Conservation (phyloP, 2,797 vertebrate genomes). For the Xerus rutilus region DNA sequence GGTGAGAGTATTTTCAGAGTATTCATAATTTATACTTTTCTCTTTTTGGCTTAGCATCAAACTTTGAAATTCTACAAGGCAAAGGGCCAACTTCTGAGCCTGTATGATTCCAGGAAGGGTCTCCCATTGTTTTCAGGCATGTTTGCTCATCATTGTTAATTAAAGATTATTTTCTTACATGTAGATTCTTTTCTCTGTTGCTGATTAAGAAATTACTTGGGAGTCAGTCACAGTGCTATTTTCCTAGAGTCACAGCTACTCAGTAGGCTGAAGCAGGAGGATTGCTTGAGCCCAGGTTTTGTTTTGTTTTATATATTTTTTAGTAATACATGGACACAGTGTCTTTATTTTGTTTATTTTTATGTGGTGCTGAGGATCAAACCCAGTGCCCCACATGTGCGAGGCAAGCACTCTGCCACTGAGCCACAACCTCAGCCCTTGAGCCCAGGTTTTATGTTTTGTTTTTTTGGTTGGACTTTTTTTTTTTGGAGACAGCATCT, state of each 20-base stretch:
- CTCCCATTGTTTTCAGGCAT: neutral
- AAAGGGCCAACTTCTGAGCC: constrained; percentile 38
- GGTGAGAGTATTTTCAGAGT: constrained; percentile 54
- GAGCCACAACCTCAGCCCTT: no score
- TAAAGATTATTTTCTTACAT: constrained; percentile 34
- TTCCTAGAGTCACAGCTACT: neutral
- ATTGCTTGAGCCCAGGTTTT: neutral
- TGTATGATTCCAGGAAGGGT: neutral
- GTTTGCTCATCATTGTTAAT: neutral
- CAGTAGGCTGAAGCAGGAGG: neutral
- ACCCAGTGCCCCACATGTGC: no score
- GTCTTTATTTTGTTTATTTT: no score
- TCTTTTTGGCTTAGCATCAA: constrained; percentile 23
- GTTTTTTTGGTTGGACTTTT: no score
- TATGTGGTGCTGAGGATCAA: no score
- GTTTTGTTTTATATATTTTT: no score
- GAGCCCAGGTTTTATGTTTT: neutral
- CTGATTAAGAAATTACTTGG: neutral
- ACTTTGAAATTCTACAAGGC: constrained; percentile 47
- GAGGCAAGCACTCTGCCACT: no score
- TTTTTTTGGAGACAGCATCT: neutral
- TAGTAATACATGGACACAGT: no score
- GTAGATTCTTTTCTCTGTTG: constrained; percentile 38
- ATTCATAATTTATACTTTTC: constrained; percentile 65
- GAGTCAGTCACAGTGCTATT: neutral